A percentile compares a stretch with the other conserved stretches of the same genome.
Conservation (phyloP, 2,888 invertebrate species). For the Nomada ferruginata region DNA sequence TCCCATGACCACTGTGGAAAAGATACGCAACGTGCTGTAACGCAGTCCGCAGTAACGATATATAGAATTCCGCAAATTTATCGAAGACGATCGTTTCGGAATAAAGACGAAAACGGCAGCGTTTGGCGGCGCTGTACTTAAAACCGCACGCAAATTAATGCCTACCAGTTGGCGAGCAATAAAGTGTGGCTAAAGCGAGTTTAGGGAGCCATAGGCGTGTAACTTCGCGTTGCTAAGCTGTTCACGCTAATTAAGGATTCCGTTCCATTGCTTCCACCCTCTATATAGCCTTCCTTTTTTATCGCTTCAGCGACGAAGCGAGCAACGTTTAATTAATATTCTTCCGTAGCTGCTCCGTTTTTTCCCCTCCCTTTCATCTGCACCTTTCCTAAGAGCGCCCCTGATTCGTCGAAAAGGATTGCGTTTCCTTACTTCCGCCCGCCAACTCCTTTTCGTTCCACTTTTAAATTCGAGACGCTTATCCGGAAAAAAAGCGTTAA, state of each 20-base stretch:
- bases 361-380: not conserved
- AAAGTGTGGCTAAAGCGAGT: constrained; percentile 44
- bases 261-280: constrained; percentile 7
- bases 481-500: too few species aligned
- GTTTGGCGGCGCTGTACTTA: constrained; percentile 31
- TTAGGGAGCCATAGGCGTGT: constrained; percentile 39
- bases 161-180: constrained; percentile 27
- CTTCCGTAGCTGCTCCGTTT: not conserved
- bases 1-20: too few species aligned
- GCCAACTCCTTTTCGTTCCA: too few species aligned
- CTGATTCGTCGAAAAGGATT: not conserved
- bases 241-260: constrained; percentile 50
- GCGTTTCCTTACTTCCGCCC: not conserved
- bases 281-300: constrained; percentile 1
- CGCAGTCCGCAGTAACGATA: not conserved
- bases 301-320: constrained; percentile 1
- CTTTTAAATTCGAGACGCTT: too few species aligned
- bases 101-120: constrained; percentile 7
- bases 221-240: constrained; percentile 14
- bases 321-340: constrained; percentile 30
- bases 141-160: constrained; percentile 58
- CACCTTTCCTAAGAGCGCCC: not conserved
- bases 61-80: constrained; percentile 20
- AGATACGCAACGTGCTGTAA: too few species aligned
- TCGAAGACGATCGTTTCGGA: constrained; percentile 27